phyloP scores from a whole-genome alignment of 2,888 invertebrate genomes.

The Pinctada fucata region DNA sequence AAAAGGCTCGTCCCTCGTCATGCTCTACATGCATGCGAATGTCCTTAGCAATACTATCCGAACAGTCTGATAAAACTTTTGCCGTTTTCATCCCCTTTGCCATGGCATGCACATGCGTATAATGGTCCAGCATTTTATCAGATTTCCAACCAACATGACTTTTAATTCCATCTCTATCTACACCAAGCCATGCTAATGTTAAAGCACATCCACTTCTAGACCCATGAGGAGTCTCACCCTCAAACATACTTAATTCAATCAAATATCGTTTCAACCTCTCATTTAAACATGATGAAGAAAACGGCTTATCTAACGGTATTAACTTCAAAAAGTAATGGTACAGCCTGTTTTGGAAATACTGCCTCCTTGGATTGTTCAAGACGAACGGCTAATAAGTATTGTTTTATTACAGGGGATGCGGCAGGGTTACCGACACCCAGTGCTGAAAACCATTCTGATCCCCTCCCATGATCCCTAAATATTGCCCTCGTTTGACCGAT shows the following conservation, averaged over 20 bases:
- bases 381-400: conserved; percentile 5
- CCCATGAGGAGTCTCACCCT: conserved; percentile 20
- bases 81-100: not conserved
- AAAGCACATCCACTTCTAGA: conserved; percentile 12
- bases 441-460: conserved; percentile 16
- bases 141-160: conserved; percentile 22
- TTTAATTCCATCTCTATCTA: conserved; percentile 9
- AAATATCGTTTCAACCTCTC: conserved; percentile 14
- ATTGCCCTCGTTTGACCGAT: conserved; percentile 14
- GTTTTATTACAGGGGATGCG: conserved; percentile 9
- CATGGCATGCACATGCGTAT: not conserved
- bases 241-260: conserved; percentile 1
- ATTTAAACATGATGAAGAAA: conserved; percentile 10
- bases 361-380: conserved; percentile 16
- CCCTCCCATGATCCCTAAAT: conserved; percentile 13
- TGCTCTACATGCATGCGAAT: too few species aligned
- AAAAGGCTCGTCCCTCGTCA: too few species aligned
- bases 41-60: too few species aligned
- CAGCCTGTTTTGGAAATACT: conserved; percentile 7
- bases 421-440: conserved; percentile 12
- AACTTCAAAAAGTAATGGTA: too few species aligned
- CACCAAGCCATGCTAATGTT: conserved; percentile 7
- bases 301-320: conserved; percentile 6
- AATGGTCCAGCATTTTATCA: conserved; percentile 12
- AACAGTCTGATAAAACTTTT: too few species aligned